Percentiles rank a stretch among this genome's conserved stretches.
These are phyloP conservation scores for Grammomys dolichurus DNA, from an alignment of 2,113 vertebrate species.

Conservation along the genomic window DNA sequence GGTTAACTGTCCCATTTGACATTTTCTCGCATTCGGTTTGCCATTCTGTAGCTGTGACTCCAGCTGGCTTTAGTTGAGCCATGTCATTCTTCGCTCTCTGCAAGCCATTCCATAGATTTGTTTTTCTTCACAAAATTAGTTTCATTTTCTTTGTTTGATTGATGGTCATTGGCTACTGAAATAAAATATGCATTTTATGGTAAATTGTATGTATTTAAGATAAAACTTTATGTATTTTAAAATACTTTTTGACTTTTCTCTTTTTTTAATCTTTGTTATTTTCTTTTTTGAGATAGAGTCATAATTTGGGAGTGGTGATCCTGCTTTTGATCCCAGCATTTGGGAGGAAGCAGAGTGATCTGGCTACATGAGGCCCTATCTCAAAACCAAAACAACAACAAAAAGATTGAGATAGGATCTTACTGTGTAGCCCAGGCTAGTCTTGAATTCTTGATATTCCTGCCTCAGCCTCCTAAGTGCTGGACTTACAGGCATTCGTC, in stretches of 20 bases:
- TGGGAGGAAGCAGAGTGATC: background rate
- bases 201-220: slow-evolving; percentile 65
- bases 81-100: slow-evolving; percentile 87
- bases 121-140: slow-evolving; percentile 82
- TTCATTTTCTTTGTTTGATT: slow-evolving; percentile 82
- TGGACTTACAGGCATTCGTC: background rate
- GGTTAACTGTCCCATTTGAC: slow-evolving; percentile 64
- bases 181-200: slow-evolving; percentile 76
- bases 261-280: background rate
- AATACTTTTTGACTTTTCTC: background rate
- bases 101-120: slow-evolving; percentile 94
- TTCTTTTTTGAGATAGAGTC: background rate
- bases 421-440: background rate
- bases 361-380: background rate
- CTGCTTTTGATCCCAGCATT: background rate
- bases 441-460: background rate
- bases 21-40: slow-evolving; percentile 53
- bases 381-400: background rate
- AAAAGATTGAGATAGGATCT: background rate
- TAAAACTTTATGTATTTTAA: slow-evolving; percentile 62
- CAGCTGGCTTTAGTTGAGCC: slow-evolving; percentile 42
- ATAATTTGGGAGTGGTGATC: background rate
- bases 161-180: slow-evolving; percentile 83
- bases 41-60: slow-evolving; percentile 62
- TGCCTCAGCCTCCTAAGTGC: background rate